A percentile compares a stretch with the other conserved stretches of the same genome.
These are phyloP conservation scores for Sinocyclocheilus rhinocerous DNA, from an alignment of 2,113 vertebrate genomes.

Conservation along the genomic window DNA sequence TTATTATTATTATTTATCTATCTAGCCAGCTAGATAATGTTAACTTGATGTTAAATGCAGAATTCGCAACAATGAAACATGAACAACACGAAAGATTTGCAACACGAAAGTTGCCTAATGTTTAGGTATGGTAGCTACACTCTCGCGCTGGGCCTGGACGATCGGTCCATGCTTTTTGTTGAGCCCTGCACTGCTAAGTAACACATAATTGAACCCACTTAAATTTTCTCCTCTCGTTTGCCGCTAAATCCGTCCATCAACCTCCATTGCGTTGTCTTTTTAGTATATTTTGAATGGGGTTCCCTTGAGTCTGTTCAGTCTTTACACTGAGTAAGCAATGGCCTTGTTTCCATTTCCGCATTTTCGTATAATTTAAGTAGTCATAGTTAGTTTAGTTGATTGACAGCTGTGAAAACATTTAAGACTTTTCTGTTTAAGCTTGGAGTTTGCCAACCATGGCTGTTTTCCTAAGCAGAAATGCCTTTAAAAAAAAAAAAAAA, in stretches of 20 bases:
- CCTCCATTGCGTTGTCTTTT: not conserved
- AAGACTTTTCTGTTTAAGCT: conserved; percentile 65
- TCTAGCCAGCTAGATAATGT: not conserved
- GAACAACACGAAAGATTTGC: too few species aligned
- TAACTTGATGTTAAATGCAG: not conserved
- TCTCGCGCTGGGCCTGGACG: not conserved
- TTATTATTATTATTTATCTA: too few species aligned
- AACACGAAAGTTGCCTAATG: not conserved
- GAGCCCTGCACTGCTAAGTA: not conserved
- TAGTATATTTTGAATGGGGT: not conserved
- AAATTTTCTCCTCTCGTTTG: not conserved
- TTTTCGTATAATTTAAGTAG: conserved; percentile 67
- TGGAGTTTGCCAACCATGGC: conserved; percentile 57
- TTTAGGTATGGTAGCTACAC: not conserved
- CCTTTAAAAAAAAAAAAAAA: conserved; percentile 30
- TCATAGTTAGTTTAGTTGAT: conserved; percentile 72
- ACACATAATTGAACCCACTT: conserved; percentile 15
- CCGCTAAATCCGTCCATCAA: not conserved
- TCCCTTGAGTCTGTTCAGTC: not conserved
- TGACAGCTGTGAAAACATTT: conserved; percentile 73
- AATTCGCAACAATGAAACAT: too few species aligned
- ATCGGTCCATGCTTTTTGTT: not conserved
- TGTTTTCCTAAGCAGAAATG: conserved; percentile 65
- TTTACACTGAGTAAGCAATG: conserved; percentile 10
- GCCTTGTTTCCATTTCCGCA: conserved; percentile 65